Base-by-base conservation (phyloP, 2,113 vertebrate genomes). In the Syngnathus typhle region DNA sequence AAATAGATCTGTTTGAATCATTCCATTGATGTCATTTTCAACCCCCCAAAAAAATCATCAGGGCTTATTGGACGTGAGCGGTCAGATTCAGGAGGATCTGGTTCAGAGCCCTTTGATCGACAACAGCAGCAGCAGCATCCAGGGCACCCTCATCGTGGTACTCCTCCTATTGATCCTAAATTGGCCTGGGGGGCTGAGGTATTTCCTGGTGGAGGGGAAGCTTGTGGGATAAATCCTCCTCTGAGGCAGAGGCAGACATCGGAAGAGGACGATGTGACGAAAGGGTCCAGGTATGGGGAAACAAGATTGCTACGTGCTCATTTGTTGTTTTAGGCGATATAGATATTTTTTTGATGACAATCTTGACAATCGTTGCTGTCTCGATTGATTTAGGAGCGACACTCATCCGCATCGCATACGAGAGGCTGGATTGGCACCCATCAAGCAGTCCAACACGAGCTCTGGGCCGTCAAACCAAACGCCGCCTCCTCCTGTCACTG, bases 101-200 rank as follows among this genome's bases (percentile, higher is more conserved):
- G 90, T 46, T 94, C 95, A n/a, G 95, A 96, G 65, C 89, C 90
- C 3, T 95, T 95, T 64, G 95, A 96, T 65, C 90, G 93, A 27
- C 94, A 94, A 78, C 91, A 90, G 51, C 91, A 90, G 77, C 91
- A 90, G 51, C 91, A 90, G 77, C 91, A 92, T 74, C 85, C 87
- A 13, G 91, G 88, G 7, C 78, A 90, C 83, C 65, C 88, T 80
- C 93, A 94, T 38, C 90, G 93, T n/a, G 93, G 93, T 43, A 97
- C 94, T 3, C 94, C 95, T 6, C 95, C 95, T 5, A 92, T 94
- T 78, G 95, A 97, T 84, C 91, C 94, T 54, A 96, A 95, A 71
- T 71, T 95, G 84, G 90, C 93, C 58, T 95, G 95, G 95, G 93
- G 90, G 15, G 89, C 92, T 1, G 94, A 95, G 32, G 93, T 92